These are phyloP conservation scores for Ornithoptera alexandrae DNA, from an alignment of 2,888 invertebrate genomes.

Conservation along the genomic window DNA sequence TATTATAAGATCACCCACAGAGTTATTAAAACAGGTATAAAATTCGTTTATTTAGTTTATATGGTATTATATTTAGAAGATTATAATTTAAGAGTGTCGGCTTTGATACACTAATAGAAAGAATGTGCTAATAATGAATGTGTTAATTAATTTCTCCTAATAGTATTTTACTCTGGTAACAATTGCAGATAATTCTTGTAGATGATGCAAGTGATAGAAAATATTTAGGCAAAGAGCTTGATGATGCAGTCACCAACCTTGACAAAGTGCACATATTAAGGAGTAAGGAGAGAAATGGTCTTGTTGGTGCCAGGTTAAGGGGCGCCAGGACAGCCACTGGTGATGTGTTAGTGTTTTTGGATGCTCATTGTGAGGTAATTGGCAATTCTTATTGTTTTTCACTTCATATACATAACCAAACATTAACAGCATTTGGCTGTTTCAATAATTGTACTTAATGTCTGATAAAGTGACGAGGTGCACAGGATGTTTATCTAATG, in stretches of 20 bases:
- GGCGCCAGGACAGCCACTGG: slow-evolving; percentile 92
- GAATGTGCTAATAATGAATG: background rate
- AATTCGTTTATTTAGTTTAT: background rate
- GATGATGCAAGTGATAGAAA: slow-evolving; percentile 71
- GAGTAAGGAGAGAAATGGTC: slow-evolving; percentile 89
- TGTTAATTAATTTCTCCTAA: background rate
- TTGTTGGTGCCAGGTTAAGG: slow-evolving; percentile 92
- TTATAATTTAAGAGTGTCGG: background rate
- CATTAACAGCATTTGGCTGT: no score
- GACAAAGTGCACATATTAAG: slow-evolving; percentile 82
- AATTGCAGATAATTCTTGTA: slow-evolving; percentile 67
- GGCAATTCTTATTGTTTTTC: background rate
- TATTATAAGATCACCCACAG: slow-evolving; percentile 90
- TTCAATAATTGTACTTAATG: no score
- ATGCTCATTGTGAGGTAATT: slow-evolving; percentile 95
- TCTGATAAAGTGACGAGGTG: no score
- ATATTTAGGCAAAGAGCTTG: slow-evolving; percentile 65
- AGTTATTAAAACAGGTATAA: slow-evolving; percentile 87
- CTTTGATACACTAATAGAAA: background rate
- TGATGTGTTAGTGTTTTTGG: slow-evolving; percentile 93
- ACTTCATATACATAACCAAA: background rate
- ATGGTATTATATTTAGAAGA: background rate
- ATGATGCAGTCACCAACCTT: slow-evolving; percentile 56
- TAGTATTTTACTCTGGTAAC: background rate
- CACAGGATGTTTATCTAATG: no score